phyloP scores from a whole-genome alignment of 2,113 vertebrate genomes.

The Grammomys dolichurus region DNA sequence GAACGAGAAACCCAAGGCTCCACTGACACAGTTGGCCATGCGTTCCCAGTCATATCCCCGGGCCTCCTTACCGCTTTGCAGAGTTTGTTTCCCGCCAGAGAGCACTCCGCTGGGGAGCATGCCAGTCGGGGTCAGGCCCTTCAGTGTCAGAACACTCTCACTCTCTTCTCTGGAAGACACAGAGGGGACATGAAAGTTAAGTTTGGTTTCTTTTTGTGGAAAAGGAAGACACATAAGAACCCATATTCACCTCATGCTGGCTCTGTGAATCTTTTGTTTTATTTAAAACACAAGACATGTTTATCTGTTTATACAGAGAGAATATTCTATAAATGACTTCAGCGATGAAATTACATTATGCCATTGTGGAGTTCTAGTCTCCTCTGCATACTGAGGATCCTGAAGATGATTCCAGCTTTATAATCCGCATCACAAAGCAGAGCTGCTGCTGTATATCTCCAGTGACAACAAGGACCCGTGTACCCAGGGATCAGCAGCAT shows the following conservation, averaged over 20 bases:
- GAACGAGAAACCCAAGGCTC: neutral
- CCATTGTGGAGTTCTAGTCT: neutral
- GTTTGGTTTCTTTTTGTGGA: neutral
- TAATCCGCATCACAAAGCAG: neutral
- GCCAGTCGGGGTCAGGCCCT: constrained; percentile 98
- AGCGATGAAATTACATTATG: neutral
- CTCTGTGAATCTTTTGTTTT: neutral
- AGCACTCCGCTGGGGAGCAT: constrained; percentile 99
- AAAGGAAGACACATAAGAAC: neutral
- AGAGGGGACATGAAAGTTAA: neutral
- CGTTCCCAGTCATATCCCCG: neutral
- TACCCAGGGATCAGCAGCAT: neutral
- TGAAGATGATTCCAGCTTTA: neutral
- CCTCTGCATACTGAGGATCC: neutral
- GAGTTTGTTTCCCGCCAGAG: constrained; percentile 97
- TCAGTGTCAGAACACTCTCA: constrained; percentile 98
- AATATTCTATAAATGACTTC: neutral
- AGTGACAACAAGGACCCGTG: neutral
- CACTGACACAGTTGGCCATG: neutral
- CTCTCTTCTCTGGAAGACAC: constrained; percentile 94
- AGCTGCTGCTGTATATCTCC: neutral
- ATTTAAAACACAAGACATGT: neutral
- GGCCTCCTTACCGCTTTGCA: constrained; percentile 96
- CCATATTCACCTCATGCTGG: neutral
- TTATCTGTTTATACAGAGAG: neutral